A percentile compares a stretch with the other conserved stretches of the same genome.
Evolutionary conservation across 2,113 vertebrate species (phyloP).

Genomic region (Proteles cristata): DNA sequence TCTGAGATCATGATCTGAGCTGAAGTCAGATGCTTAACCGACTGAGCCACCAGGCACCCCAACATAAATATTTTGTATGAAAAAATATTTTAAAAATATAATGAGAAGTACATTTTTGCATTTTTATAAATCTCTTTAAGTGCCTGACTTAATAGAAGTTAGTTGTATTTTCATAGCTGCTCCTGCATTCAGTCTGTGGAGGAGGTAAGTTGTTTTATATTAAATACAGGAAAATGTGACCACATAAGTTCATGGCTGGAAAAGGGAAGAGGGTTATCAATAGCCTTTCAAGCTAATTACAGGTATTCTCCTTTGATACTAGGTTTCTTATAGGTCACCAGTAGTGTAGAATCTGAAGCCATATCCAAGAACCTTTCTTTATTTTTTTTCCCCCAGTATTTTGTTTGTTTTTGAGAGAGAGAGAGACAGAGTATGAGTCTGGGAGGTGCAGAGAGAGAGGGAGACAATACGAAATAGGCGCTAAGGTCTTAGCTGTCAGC

Average conservation of each 20-base stretch:
- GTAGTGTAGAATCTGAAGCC: not conserved
- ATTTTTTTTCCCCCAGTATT: too few relatives aligned
- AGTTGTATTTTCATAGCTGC: not conserved
- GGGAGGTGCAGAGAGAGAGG: too few relatives aligned
- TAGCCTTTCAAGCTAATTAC: not conserved
- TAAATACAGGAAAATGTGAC: not conserved
- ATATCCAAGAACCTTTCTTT: not conserved
- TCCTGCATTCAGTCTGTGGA: not conserved
- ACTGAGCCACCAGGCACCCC: too few relatives aligned
- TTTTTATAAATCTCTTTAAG: not conserved
- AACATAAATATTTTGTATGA: not conserved
- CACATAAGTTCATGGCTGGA: not conserved
- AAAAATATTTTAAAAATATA: not conserved
- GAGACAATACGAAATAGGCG: too few relatives aligned
- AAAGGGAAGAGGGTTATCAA: conserved; percentile 23
- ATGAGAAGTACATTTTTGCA: not conserved
- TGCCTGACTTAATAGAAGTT: not conserved
- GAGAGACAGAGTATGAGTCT: too few relatives aligned
- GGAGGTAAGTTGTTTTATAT: not conserved
- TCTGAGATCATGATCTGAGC: too few relatives aligned
- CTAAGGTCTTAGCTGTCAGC: too few relatives aligned
- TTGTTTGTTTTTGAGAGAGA: too few relatives aligned
- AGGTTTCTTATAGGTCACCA: not conserved
- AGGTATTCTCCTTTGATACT: not conserved
- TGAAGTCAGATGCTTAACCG: too few relatives aligned